These are phyloP conservation scores for Corythoichthys intestinalis DNA, from an alignment of 2,113 vertebrate species.

Conservation along the genomic window DNA sequence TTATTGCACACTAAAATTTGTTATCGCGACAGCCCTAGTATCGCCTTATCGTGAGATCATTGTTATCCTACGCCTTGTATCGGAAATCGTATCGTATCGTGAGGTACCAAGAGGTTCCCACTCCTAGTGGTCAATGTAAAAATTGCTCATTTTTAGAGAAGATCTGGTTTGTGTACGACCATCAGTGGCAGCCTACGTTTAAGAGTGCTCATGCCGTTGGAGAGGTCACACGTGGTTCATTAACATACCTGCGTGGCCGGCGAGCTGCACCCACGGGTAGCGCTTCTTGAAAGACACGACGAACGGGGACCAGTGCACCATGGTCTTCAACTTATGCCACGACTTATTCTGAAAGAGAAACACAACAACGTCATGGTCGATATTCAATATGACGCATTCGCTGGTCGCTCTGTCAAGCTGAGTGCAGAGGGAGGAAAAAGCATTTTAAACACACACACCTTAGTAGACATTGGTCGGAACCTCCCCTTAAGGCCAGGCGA, in stretches of 20 bases:
- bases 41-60: no score
- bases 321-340: constrained; percentile 84
- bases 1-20: no score
- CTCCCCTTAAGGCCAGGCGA: constrained; percentile 45
- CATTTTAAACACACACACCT: constrained; percentile 18
- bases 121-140: no score
- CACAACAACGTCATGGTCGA: constrained; percentile 2
- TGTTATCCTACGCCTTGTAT: no score
- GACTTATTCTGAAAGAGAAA: constrained; percentile 70
- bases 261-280: constrained; percentile 87
- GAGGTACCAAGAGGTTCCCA: no score
- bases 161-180: no score
- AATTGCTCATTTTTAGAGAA: no score
- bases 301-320: constrained; percentile 82
- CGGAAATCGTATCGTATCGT: no score
- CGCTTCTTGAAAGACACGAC: constrained; percentile 82
- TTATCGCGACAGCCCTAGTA: no score
- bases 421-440: not conserved
- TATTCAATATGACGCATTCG: constrained; percentile 11
- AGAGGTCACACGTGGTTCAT: not conserved
- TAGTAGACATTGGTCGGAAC: constrained; percentile 41
- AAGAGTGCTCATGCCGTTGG: not conserved
- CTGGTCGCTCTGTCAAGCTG: constrained; percentile 3
- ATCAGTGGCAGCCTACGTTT: not conserved
- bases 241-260: constrained; percentile 81